Evolutionary conservation across 2,797 vertebrate species (phyloP).

Genomic region (Dryobates pubescens): DNA sequence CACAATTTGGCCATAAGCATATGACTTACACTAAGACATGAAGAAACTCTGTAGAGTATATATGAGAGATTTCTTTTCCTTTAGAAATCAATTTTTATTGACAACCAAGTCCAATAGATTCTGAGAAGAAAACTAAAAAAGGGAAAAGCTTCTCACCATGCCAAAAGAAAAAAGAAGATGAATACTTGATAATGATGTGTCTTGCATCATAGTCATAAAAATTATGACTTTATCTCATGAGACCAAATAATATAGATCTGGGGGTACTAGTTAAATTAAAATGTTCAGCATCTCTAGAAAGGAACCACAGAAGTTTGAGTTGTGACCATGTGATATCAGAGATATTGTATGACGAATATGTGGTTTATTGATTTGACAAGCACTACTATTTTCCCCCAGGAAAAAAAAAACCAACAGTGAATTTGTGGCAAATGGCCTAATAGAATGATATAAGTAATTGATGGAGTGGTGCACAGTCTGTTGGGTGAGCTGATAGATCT

Average conservation of each 20-base stretch:
- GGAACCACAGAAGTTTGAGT: background rate
- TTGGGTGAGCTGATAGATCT: constrained; percentile 38
- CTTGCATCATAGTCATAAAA: background rate
- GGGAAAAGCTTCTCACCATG: background rate
- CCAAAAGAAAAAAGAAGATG: background rate
- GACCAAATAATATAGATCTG: background rate
- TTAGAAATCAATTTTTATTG: constrained; percentile 20
- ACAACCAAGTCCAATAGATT: background rate
- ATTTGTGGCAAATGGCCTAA: constrained; percentile 30
- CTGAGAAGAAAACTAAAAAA: background rate
- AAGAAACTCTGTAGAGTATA: background rate
- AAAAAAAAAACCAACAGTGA: background rate
- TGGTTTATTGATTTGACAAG: constrained; percentile 46
- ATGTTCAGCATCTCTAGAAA: background rate
- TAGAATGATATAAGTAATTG: constrained; percentile 35
- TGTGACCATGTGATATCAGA: constrained; percentile 18
- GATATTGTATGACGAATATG: constrained; percentile 45
- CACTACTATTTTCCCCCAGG: background rate
- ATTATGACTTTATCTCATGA: background rate
- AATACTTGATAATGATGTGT: background rate
- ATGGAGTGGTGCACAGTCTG: constrained; percentile 26
- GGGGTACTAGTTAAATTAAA: background rate
- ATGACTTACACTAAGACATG: background rate
- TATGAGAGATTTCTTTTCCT: background rate
- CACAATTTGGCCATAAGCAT: background rate